Evolutionary conservation across 1,140 invertebrate genomes (phyloP).

Genomic region (Euwallacea fornicatus): DNA sequence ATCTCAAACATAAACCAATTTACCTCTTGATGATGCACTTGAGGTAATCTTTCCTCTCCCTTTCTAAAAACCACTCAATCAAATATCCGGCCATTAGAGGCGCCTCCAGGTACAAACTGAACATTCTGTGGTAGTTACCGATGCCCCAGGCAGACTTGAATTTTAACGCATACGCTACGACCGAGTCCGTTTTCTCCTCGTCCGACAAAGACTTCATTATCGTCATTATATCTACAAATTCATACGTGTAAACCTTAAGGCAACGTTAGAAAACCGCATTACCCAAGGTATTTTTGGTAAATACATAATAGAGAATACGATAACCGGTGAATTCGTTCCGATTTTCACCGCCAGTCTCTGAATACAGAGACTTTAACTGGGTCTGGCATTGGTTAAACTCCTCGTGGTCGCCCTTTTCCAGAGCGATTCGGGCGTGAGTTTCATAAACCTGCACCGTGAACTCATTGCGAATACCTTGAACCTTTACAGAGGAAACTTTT

Average conservation of each 20-base stretch:
- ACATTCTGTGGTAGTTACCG: conserved; percentile 89
- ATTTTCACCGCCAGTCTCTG: conserved; percentile 73
- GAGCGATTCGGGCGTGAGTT: conserved; percentile 94
- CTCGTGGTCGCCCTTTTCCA: conserved; percentile 96
- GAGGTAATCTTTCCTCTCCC: conserved; percentile 87
- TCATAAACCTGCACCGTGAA: conserved; percentile 98
- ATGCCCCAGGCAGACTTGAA: conserved; percentile 89
- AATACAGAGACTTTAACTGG: conserved; percentile 91
- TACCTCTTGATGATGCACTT: conserved; percentile 96
- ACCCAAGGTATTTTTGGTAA: conserved; percentile 95
- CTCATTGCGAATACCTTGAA: conserved; percentile 91
- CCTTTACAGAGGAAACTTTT: conserved; percentile 56
- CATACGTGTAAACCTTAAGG: neutral
- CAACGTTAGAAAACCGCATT: conserved; percentile 39
- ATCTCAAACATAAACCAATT: conserved; percentile 57
- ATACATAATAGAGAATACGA: conserved; percentile 95
- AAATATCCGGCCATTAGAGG: conserved; percentile 96
- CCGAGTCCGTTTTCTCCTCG: conserved; percentile 80
- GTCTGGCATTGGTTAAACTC: conserved; percentile 99
- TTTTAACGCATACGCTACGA: conserved; percentile 82
- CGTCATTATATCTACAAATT: conserved; percentile 85
- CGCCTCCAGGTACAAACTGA: conserved; percentile 81
- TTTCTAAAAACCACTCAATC: conserved; percentile 95
- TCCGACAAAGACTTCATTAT: conserved; percentile 77
- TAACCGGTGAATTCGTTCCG: conserved; percentile 92